Percentiles rank a stretch among this genome's conserved stretches.
These are phyloP conservation scores for Pachypeltis micranthus DNA, from an alignment of 1,140 invertebrate genomes.

Conservation along the genomic window DNA sequence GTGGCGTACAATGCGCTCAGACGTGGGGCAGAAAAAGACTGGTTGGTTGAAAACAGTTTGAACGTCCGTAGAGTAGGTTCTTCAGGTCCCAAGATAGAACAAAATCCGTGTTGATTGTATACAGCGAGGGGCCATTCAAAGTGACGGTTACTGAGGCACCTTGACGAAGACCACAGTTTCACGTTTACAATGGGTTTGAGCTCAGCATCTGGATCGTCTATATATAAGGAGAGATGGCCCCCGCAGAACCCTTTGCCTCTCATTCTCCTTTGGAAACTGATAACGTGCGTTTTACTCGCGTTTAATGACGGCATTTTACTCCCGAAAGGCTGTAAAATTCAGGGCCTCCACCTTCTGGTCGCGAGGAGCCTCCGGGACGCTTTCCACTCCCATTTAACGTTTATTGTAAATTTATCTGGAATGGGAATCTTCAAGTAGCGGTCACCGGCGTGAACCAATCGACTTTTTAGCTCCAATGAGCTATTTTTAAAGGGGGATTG, in stretches of 20 bases:
- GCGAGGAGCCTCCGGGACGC: not conserved
- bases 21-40: not conserved
- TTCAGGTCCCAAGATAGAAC: slow-evolving; percentile 2
- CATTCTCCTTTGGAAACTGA: slow-evolving; percentile 6
- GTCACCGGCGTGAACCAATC: not conserved
- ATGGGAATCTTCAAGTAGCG: slow-evolving; percentile 1
- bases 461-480: not conserved
- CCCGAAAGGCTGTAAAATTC: not conserved
- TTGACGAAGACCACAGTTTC: slow-evolving; percentile 9
- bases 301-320: slow-evolving; percentile 5
- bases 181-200: slow-evolving; percentile 9
- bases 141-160: slow-evolving; percentile 7
- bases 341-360: not conserved
- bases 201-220: slow-evolving; percentile 9
- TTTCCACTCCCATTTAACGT: not conserved
- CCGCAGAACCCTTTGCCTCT: not conserved
- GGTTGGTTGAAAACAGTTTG: not conserved
- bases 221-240: slow-evolving; percentile 6
- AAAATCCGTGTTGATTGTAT: slow-evolving; percentile 9
- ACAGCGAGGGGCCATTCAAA: slow-evolving; percentile 3
- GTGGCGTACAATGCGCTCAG: too few species aligned
- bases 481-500: too few species aligned
- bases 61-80: slow-evolving; percentile 1
- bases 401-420: slow-evolving; percentile 5
- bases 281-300: not conserved